Percentiles rank a stretch among this genome's conserved stretches.
phyloP scores from a whole-genome alignment of 92 coral and sea anemone genomes.

The Galaxea fascicularis region DNA sequence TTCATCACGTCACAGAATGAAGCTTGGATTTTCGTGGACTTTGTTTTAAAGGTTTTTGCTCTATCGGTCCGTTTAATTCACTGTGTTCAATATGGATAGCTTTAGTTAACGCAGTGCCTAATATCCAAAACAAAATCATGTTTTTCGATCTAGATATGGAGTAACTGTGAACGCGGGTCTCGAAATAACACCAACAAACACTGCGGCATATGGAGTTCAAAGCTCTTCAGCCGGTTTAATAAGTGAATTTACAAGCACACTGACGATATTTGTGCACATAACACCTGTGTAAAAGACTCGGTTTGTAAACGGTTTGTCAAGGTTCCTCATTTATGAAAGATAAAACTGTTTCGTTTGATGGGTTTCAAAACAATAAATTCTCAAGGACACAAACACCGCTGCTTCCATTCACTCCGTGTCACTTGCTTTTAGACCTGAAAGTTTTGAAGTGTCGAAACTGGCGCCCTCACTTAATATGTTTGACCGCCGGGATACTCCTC shows the following conservation, averaged over 20 bases:
- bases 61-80: no score
- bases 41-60: no score
- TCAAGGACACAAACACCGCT: background rate
- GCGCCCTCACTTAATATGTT: no score
- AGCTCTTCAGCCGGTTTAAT: background rate
- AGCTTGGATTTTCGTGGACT: no score
- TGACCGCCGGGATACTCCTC: no score
- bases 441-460: no score
- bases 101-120: background rate
- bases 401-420: background rate
- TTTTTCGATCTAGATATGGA: background rate
- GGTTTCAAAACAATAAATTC: background rate
- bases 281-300: background rate
- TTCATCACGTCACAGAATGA: background rate
- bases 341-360: background rate
- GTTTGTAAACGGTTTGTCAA: background rate
- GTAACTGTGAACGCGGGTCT: background rate
- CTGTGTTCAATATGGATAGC: background rate
- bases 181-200: background rate
- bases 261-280: no score
- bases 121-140: conserved; percentile 16
- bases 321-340: background rate
- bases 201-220: no score
- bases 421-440: no score
- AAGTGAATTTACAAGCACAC: background rate